Base-by-base conservation (phyloP, 2,888 invertebrate genomes). In the Ryuthela nishihirai region DNA sequence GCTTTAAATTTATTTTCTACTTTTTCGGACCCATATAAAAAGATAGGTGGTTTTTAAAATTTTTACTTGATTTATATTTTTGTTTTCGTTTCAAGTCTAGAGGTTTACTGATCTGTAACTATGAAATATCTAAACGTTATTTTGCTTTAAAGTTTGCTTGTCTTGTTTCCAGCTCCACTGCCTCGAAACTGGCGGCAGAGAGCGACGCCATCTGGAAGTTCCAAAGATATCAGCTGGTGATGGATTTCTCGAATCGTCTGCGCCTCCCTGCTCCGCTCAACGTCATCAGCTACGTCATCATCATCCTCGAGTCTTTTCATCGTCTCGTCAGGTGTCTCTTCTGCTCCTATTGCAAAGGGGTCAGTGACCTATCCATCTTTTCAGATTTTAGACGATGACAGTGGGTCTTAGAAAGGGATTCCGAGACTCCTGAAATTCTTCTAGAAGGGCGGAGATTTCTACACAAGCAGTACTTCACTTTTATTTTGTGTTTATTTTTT, bases 211-310 rank as follows among this genome's bases (percentile, higher is more conserved):
- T 74, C 21, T 74, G 73, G 73, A 70, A 70, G 44, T 72, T 67
- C 55, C 73, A 74, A 54, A 65, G 73, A 47, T 74, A 74, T 58
- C 68, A 68, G 4, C 63, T 74, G 40, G 72, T 72, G 1, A 68
- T 69, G 12, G 71, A 73, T 48, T 74, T 73, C 64, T 68, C 69
- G 20, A 64, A 69, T 21, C 70, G 73, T 2, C 69, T 73, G 5
- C 65, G 70, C 10, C 59, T 75, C 0, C 74, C 74, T 1, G 71
- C 74, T 15, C 74, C 74, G 4, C 62, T 74, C 18, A 74, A 71
- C 17, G 32, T 67, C 15, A 40, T 69, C 44, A 64, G 65, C 45
- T 69, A 66, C 48, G 21, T 66, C 7, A 53, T 62, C 36, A 53
- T 63, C n/a, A 10, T 61, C 3, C 7, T 55, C 5, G 35, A 53